Evolutionary conservation across 2,113 vertebrate species (phyloP), one percentile per base, ranked within the genome.

Genomic region (Ctenodactylus gundi): DNA sequence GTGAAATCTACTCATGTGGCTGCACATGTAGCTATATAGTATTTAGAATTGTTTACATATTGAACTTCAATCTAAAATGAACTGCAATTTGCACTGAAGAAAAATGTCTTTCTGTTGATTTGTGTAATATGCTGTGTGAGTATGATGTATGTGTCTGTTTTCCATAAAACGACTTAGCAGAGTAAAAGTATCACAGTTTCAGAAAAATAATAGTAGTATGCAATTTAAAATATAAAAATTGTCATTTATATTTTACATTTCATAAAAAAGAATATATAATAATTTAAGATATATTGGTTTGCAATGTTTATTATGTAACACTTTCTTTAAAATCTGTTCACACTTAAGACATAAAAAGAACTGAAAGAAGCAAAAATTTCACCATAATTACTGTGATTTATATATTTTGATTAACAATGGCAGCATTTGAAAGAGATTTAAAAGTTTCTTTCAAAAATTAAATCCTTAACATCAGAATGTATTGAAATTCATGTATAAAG

Each of bases 381-480:
- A 64, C 34, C 94, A n/a, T n/a, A n/a, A n/a, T n/a, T 70, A 27
- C 39, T 72, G 65, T 70, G 14, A 70, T 88, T 96, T 77, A 70
- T 86, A 73, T 94, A 36, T 95, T 97, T 97, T 96, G 96, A 96
- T 85, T 89, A 93, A 29, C 46, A 78, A 46, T 88, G 95, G 57
- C 97, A 96, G 87, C 0, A 6, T 94, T 77, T 88, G 85, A 94
- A 94, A 96, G 15, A 68, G 84, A 70, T 46, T 72, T 27, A 78
- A 75, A 68, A 51, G 21, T 0, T 68, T 55, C 13, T 93, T 98
- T 70, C 7, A 67, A 67, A 70, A 76, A 77, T 88, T 13, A 87
- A 55, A 78, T 81, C 81, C 55, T 58, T 96, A 89, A 95, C n/a
- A 90, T 90, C 6, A 25, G 12, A 41, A 88, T 49, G 83, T 57